Evolutionary conservation across 2,888 invertebrate genomes (phyloP), one percentile per base, ranked within the genome.

Genomic region (Sussaba pulchella): DNA sequence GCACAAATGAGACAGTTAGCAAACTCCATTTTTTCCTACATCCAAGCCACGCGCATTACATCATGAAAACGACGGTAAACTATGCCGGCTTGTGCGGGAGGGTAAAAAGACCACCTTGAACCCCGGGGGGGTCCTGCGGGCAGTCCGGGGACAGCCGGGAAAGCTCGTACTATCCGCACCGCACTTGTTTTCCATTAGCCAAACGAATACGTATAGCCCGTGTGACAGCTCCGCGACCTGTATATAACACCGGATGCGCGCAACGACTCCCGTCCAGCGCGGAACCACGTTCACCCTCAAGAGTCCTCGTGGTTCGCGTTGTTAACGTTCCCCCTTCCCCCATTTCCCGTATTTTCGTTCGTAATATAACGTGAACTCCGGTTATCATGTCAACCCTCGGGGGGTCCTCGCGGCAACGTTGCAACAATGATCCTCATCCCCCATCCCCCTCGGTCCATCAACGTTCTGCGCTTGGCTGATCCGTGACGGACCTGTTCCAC

Each of bases 111-210:
- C 54, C 54, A 41, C 54, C 54, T 17, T 36, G 54, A 54, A 41
- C 43, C 12, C 41, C 14, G 6, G 31, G 57, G 45, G 14, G 17
- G 5, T 61, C 21, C 12, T 14, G 17, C 31, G 41, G 39, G 70
- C 6, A 64, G 21, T 8, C 47, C 52, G 9, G 66, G 31, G 45
- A 66, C 77, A 81, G 63, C 66, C 74, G 73, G 79, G 39, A 66
- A 50, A 70, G 61, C 72, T 76, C 63, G 41, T 17, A 14, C 43
- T 76, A 78, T 64, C 81, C 67, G 52, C 47, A 67, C 43, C 69
- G 83, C 82, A 81, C 84, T 84, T 83, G 84, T 84, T 84, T 84
- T 84, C 79, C 83, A 84, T 84, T 83, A 84, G 83, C 78, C 82
- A 82, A 84, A 84, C 83, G 84, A 83, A 83, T 84, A 84, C 82